Conservation (phyloP, 2,113 vertebrate genomes). For the Plecotus auritus region DNA sequence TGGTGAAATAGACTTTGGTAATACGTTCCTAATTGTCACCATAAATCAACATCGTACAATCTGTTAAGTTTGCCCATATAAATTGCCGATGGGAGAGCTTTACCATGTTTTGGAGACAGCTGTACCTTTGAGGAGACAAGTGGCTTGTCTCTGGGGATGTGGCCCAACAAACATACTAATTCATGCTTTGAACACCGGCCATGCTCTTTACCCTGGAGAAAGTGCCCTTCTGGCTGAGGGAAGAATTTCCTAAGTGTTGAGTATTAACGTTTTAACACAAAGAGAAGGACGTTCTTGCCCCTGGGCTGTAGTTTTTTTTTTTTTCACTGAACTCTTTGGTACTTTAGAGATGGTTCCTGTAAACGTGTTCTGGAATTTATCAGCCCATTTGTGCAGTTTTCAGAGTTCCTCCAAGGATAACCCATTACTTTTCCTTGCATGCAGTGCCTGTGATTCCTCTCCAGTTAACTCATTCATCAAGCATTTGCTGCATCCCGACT, state of each 20-base stretch:
- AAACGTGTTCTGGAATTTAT: not conserved
- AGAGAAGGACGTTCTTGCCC: not conserved
- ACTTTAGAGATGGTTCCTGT: not conserved
- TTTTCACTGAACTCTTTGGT: not conserved
- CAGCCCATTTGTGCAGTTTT: not conserved
- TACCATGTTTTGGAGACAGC: not conserved
- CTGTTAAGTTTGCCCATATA: conserved; percentile 53
- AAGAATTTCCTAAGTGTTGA: not conserved
- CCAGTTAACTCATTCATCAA: not conserved
- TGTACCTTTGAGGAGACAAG: conserved; percentile 36
- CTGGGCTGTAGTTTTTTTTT: not conserved
- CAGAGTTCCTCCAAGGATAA: not conserved
- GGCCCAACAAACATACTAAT: conserved; percentile 44
- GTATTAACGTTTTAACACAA: not conserved
- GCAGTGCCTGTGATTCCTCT: not conserved
- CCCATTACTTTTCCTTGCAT: not conserved
- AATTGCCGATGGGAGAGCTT: conserved; percentile 43
- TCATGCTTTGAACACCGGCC: conserved; percentile 7
- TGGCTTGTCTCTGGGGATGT: conserved; percentile 15
- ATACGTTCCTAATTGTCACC: conserved; percentile 70
- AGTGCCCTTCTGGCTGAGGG: not conserved
- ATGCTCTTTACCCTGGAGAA: conserved; percentile 10
- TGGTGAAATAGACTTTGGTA: conserved; percentile 71
- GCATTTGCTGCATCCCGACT: not conserved
- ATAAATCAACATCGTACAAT: conserved; percentile 60